A percentile compares a stretch with the other conserved stretches of the same genome.
These are phyloP conservation scores for Chiridota heheva DNA, from an alignment of 35 echinoderm and acorn worm species.

Conservation along the genomic window DNA sequence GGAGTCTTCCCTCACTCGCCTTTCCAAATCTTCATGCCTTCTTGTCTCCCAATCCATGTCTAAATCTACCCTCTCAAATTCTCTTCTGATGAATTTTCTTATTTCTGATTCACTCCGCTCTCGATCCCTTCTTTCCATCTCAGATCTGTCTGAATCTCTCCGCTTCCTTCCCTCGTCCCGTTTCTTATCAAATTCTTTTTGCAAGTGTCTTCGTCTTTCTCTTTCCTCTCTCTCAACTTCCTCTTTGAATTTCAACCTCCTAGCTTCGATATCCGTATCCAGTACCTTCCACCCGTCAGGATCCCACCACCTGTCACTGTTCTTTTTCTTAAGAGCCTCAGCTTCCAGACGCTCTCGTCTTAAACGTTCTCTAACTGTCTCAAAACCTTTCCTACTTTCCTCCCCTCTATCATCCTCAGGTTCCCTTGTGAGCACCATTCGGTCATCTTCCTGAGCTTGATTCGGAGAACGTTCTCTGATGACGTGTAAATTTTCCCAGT, in stretches of 20 bases:
- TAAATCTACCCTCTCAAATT: too few species aligned
- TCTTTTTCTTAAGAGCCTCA: slow-evolving; percentile 21
- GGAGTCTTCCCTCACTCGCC: neutral
- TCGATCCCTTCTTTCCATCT: too few species aligned
- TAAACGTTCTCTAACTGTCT: slow-evolving; percentile 13
- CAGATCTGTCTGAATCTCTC: neutral
- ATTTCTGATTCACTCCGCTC: neutral
- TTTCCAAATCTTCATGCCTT: neutral
- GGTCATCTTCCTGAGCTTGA: too few species aligned
- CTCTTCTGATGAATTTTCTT: too few species aligned
- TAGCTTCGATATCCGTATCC: slow-evolving; percentile 26
- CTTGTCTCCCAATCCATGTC: too few species aligned
- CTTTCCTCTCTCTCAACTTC: slow-evolving; percentile 35
- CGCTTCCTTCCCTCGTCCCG: too few species aligned
- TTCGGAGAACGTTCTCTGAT: slow-evolving; percentile 19
- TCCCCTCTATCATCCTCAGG: neutral
- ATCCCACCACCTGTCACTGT: slow-evolving; percentile 15
- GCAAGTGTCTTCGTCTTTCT: slow-evolving; percentile 10
- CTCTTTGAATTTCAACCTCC: slow-evolving; percentile 33
- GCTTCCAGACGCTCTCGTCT: slow-evolving; percentile 21
- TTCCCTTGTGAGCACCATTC: neutral
- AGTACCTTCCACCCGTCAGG: slow-evolving; percentile 22
- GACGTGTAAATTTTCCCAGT: slow-evolving; percentile 31
- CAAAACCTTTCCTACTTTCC: slow-evolving; percentile 22
- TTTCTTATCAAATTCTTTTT: slow-evolving; percentile 11